Percentiles rank a stretch among this genome's conserved stretches.
phyloP scores from a whole-genome alignment of 2,888 invertebrate species.

The Heliconius ismenius region DNA sequence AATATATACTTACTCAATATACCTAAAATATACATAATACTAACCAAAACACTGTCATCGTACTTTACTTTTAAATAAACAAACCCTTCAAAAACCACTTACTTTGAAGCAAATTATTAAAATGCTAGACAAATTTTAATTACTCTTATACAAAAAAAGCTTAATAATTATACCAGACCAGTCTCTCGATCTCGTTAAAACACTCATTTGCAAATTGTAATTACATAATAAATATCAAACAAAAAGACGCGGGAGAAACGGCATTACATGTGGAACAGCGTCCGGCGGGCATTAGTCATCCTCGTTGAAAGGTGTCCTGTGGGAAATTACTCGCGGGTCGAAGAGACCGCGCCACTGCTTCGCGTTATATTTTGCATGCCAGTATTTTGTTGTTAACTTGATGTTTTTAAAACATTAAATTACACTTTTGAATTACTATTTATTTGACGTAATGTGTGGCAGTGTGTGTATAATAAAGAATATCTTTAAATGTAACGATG shows the following conservation, averaged over 20 bases:
- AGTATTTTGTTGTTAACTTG: slow-evolving; percentile 37
- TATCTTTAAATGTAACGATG: not conserved
- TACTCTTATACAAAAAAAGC: slow-evolving; percentile 11
- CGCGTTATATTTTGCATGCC: slow-evolving; percentile 39
- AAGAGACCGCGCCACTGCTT: slow-evolving; percentile 49
- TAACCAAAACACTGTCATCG: not conserved
- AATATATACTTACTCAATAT: too few species aligned
- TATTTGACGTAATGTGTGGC: not conserved
- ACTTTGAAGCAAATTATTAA: slow-evolving; percentile 15
- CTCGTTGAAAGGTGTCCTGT: slow-evolving; percentile 73
- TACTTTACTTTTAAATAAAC: slow-evolving; percentile 1
- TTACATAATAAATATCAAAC: slow-evolving; percentile 40
- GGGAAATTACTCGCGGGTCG: slow-evolving; percentile 72
- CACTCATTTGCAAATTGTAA: slow-evolving; percentile 39
- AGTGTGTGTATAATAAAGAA: not conserved
- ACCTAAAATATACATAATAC: not conserved
- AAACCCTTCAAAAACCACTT: slow-evolving; percentile 9
- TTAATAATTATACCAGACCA: not conserved
- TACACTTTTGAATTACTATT: not conserved
- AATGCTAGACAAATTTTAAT: slow-evolving; percentile 19
- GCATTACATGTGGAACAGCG: slow-evolving; percentile 53
- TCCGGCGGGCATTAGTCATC: slow-evolving; percentile 73
- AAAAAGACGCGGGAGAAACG: slow-evolving; percentile 37
- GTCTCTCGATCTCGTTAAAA: not conserved
- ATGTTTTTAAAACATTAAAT: slow-evolving; percentile 26